phyloP scores from a whole-genome alignment of 2,888 invertebrate genomes.

The Trachelus tabidus region DNA sequence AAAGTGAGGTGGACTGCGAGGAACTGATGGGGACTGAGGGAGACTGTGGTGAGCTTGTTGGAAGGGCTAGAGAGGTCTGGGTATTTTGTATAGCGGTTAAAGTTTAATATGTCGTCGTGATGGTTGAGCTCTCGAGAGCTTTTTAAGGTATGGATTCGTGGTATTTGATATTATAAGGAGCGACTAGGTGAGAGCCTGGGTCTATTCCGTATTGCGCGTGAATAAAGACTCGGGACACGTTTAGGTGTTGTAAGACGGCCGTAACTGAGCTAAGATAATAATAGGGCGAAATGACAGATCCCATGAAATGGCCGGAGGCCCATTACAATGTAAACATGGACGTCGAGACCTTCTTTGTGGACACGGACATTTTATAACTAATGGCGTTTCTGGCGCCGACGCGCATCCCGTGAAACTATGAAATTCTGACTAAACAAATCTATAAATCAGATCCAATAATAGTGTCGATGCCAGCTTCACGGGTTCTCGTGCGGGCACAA shows the following conservation, averaged over 20 bases:
- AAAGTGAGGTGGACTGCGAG: background rate
- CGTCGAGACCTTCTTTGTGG: slow-evolving; percentile 2
- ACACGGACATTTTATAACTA: slow-evolving; percentile 13
- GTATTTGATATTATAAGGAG: background rate
- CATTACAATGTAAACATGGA: slow-evolving; percentile 6
- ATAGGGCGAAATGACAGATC: slow-evolving; percentile 4
- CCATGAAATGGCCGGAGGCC: slow-evolving; percentile 1
- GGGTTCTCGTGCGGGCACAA: background rate
- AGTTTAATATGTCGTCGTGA: background rate
- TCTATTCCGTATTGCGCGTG: background rate
- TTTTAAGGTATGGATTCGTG: background rate
- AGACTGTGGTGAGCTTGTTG: background rate
- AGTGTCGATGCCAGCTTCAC: slow-evolving; percentile 22
- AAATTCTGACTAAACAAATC: slow-evolving; percentile 39
- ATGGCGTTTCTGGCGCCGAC: slow-evolving; percentile 11
- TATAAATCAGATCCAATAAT: slow-evolving; percentile 48
- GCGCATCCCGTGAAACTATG: slow-evolving; percentile 25
- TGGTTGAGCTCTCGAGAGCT: background rate
- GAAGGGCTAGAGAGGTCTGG: background rate
- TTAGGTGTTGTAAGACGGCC: background rate
- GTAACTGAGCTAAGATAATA: background rate
- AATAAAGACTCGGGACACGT: background rate
- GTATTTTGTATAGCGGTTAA: background rate
- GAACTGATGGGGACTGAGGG: background rate
- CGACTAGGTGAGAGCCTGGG: background rate